phyloP scores from a whole-genome alignment of 2,113 vertebrate genomes.

The Rhadina sibilatrix region DNA sequence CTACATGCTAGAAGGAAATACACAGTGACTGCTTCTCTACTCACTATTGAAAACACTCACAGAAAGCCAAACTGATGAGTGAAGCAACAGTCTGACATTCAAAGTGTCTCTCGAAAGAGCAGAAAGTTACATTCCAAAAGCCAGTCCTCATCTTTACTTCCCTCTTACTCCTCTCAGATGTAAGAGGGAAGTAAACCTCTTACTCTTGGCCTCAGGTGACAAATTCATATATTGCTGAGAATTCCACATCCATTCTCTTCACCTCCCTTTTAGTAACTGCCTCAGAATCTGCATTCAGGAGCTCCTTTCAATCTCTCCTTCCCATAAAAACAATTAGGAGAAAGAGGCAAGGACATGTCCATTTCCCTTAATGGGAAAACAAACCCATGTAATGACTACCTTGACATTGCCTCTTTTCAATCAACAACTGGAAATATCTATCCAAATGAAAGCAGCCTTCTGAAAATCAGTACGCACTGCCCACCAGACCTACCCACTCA shows the following conservation, averaged over 20 bases:
- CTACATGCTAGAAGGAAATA: neutral
- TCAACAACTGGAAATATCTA: neutral
- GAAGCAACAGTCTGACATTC: neutral
- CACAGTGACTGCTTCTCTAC: neutral
- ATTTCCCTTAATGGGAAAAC: neutral
- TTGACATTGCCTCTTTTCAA: neutral
- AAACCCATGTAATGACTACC: neutral
- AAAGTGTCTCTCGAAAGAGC: neutral
- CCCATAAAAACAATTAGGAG: neutral
- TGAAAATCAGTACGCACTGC: neutral
- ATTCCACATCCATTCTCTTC: neutral
- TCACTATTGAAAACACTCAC: neutral
- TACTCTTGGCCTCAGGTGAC: neutral
- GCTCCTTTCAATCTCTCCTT: neutral
- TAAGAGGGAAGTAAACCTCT: too few species aligned
- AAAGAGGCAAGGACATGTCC: neutral
- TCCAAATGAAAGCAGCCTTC: neutral
- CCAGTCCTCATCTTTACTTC: neutral
- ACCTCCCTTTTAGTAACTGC: neutral
- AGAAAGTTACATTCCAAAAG: neutral
- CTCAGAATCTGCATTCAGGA: neutral
- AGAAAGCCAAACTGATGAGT: neutral
- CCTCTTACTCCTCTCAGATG: neutral
- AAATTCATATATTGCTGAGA: neutral
- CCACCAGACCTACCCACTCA: neutral